Base-by-base conservation (phyloP, 2,888 invertebrate genomes). In the Clepsis dumicolana region DNA sequence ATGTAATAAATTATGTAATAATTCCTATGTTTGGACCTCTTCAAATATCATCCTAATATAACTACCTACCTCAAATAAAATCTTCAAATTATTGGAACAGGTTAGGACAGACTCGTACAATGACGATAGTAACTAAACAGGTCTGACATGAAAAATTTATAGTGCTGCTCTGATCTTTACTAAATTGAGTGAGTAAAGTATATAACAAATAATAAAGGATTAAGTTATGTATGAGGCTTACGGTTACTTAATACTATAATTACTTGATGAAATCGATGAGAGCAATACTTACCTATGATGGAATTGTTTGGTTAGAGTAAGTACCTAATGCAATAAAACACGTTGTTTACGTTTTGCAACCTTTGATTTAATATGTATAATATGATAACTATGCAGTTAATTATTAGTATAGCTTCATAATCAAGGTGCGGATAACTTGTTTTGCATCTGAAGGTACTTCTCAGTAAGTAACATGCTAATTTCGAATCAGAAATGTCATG, bases 141-240 rank as follows among this genome's bases (percentile, higher is more conserved):
- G 64, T 53, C 32, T 3, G 16, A 21, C 64, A 64, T 64, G 68
- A 16, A 59, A 68, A 68, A 64, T 57, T 63, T 41, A 59, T 44
- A 38, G 52, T 24, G 12, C 7, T 50, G 56, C 24, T 57, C 16
- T 68, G 52, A 67, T 41, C 52, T 57, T 52, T 57, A 21, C 41
- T 21, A 53, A 59, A 63, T 54, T 18, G 38, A 16, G 5, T 52
- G 53, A 21, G 25, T 16, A 24, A 41, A 27, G 5, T 41, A 18
- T 4, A 44, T 16, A 44, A 44, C 1, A 44, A 4, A 1, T 44
- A 8, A 29, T 4, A 44, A 18, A 44, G n/a, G 16, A 41, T 41
- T 16, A 41, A n/a, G n/a, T n/a, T n/a, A n/a, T n/a, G n/a, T n/a
- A n/a, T n/a, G n/a, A n/a, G n/a, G n/a, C n/a, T n/a, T n/a, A n/a